Base-by-base conservation (phyloP, 2,888 invertebrate species). In the Cerastis rubricosa region DNA sequence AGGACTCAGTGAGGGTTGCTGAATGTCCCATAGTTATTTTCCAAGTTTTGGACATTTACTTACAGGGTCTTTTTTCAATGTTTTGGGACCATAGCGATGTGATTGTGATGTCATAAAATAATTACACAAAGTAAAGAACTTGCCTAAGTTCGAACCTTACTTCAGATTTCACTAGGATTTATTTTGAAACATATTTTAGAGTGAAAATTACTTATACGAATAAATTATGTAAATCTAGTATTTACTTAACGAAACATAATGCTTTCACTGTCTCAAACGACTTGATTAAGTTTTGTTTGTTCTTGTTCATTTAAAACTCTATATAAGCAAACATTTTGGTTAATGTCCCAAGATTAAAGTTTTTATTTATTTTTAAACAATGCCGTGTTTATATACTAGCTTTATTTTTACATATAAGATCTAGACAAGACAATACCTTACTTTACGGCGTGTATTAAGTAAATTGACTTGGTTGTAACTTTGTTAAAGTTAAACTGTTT, bases 241-340 rank as follows among this genome's bases (percentile, higher is more conserved):
- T 43, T 66, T 67, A 61, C 22, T 43, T 73, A 73, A 35, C 35
- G 14, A 40, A 54, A 71, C 19, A 64, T 43, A 17, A 49, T 72
- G 7, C 3, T 0, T 59, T 11, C 57, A 35, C 43, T 17, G 14
- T 66, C 8, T 49, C 19, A n/a, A 65, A 29, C 12, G n/a, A 59
- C 22, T 35, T 66, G 25, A 65, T 76, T 49, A 8, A 35, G 9
- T 43, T 43, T 54, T 17, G 47, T 65, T 66, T 66, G 49, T 22
- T 19, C 14, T 40, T 0, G 29, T 76, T 76, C 43, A 45, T 76
- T 66, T 25, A 9, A 49, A 74, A 63, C 63, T 71, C 40, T 29
- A 59, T n/a, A 19, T 22, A 1, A 17, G 17, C 8, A 35, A 25
- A 49, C 6, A 19, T 49, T 29, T 57, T 75, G n/a, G 14, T 59